phyloP scores from a whole-genome alignment of 2,888 invertebrate species.

The Sympetrum striolatum region DNA sequence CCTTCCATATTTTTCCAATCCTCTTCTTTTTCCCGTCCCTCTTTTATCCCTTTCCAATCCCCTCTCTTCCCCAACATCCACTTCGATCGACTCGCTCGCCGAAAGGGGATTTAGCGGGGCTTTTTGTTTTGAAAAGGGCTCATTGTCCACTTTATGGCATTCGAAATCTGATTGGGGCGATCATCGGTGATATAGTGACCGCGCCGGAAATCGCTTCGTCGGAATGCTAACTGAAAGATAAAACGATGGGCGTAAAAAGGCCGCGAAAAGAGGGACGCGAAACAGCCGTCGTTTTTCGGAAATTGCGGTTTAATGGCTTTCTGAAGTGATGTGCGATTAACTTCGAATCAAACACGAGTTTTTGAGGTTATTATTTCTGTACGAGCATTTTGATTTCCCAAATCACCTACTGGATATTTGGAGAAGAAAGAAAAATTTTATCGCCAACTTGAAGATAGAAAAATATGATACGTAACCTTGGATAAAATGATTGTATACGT shows the following conservation, averaged over 20 bases:
- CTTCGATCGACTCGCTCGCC: background rate
- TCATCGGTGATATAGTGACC: background rate
- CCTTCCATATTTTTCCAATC: background rate
- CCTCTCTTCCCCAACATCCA: background rate
- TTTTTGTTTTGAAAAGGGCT: background rate
- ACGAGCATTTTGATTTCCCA: too few species aligned
- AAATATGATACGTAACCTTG: too few species aligned
- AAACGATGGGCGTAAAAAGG: background rate
- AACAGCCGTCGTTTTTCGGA: background rate
- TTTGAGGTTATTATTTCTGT: background rate
- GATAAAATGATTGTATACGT: too few species aligned
- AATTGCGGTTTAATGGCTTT: constrained; percentile 24
- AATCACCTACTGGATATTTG: too few species aligned
- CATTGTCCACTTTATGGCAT: background rate
- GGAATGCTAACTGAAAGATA: background rate
- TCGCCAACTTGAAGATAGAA: too few species aligned
- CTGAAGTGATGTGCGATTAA: constrained; percentile 3
- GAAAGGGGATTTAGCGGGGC: background rate
- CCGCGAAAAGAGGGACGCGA: background rate
- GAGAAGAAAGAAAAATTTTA: too few species aligned
- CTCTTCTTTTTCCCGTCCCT: background rate
- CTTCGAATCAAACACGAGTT: background rate
- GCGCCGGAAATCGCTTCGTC: background rate
- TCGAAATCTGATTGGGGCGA: background rate
- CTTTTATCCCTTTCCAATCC: background rate